Conservation (phyloP, 2,113 vertebrate genomes). For the Psittacula cyanocephala region DNA sequence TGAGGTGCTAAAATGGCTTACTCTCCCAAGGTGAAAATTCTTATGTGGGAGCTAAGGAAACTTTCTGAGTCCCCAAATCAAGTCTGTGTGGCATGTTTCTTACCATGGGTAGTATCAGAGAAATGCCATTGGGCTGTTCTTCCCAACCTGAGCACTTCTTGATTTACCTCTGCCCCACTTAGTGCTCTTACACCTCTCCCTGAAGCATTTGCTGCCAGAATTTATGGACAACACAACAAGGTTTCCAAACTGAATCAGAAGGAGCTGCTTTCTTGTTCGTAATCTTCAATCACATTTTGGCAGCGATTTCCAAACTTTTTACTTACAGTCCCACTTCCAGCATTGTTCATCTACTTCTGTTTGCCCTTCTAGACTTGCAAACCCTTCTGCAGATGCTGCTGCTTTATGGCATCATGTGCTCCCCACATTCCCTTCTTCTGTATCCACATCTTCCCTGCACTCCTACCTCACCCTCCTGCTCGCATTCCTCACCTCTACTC, state of each 20-base stretch:
- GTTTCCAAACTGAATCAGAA: neutral
- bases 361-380: neutral
- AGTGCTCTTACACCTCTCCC: neutral
- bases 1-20: neutral
- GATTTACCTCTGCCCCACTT: neutral
- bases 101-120: neutral
- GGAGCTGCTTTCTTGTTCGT: neutral
- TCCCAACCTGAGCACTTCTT: neutral
- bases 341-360: neutral
- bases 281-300: neutral
- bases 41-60: neutral
- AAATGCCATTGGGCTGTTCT: neutral
- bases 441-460: neutral
- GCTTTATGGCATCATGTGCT: conserved; percentile 35
- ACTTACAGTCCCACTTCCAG: neutral
- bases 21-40: neutral
- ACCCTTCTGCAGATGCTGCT: neutral
- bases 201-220: neutral
- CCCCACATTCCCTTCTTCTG: neutral
- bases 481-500: neutral
- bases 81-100: neutral
- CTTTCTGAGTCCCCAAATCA: neutral
- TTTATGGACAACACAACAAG: neutral
- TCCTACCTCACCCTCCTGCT: neutral
- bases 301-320: neutral